Evolutionary conservation across 2,113 vertebrate genomes (phyloP).

Genomic region (Aegotheles bennettii): DNA sequence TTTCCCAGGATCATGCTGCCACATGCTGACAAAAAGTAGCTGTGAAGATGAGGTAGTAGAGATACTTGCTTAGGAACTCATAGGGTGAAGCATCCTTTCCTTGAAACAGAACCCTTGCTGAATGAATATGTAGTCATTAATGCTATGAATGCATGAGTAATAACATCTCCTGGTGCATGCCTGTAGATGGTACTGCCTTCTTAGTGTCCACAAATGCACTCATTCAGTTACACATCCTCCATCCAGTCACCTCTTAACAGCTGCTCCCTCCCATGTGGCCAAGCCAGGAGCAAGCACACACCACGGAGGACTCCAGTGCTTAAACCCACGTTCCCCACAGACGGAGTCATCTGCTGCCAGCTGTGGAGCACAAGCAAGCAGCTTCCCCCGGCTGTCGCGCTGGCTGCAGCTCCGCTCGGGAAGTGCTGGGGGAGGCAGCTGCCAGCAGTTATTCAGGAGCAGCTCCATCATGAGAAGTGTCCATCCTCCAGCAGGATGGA

Average conservation of each 20-base stretch:
- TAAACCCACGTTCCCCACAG: not conserved
- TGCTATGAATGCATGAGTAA: not conserved
- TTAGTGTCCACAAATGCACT: too few relatives aligned
- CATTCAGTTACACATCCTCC: too few relatives aligned
- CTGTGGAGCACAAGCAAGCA: not conserved
- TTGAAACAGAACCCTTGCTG: not conserved
- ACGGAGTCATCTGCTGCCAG: accelerated
- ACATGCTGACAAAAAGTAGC: accelerated
- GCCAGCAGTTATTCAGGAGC: not conserved
- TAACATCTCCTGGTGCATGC: not conserved
- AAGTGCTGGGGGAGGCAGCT: too few relatives aligned
- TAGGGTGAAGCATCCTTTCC: not conserved
- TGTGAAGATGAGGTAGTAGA: not conserved
- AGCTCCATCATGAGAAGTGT: not conserved
- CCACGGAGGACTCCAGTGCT: accelerated
- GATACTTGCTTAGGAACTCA: not conserved
- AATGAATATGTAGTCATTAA: accelerated
- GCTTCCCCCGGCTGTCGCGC: accelerated
- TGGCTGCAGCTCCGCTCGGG: accelerated
- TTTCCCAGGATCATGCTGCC: accelerated
- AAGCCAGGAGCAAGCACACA: accelerated
- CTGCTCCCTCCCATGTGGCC: accelerated
- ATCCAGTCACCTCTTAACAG: accelerated
- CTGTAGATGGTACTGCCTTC: not conserved
- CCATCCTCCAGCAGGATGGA: not conserved